phyloP scores from a whole-genome alignment of 2,888 invertebrate species.

The Cerastis rubricosa region DNA sequence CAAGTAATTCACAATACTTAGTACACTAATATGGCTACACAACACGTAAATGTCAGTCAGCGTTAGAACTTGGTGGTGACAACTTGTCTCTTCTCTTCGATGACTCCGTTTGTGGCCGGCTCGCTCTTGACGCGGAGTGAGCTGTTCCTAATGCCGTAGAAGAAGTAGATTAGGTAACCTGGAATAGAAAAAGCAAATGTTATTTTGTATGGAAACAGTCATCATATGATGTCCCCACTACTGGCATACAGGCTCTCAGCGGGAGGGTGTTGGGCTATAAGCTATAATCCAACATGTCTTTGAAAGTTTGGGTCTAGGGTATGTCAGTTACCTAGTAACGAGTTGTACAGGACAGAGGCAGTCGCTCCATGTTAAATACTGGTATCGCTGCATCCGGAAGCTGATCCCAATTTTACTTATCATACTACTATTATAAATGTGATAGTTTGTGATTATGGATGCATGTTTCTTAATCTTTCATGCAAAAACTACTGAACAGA shows the following conservation, averaged over 20 bases:
- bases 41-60: slow-evolving; percentile 29
- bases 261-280: neutral
- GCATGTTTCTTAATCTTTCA: neutral
- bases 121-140: slow-evolving; percentile 86
- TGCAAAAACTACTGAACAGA: neutral
- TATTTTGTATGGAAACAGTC: neutral
- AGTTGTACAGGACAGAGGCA: neutral
- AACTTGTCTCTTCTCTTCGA: slow-evolving; percentile 71
- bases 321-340: neutral
- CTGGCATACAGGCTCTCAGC: neutral
- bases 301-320: neutral
- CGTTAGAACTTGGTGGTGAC: slow-evolving; percentile 83
- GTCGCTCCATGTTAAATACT: neutral
- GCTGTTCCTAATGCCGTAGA: slow-evolving; percentile 95
- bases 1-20: slow-evolving; percentile 27
- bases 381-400: neutral
- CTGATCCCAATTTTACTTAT: neutral
- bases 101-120: slow-evolving; percentile 65
- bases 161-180: slow-evolving; percentile 96
- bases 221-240: neutral
- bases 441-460: neutral
- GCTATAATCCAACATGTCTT: neutral
- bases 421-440: neutral
- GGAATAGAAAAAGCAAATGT: slow-evolving; percentile 40
- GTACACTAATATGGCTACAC: slow-evolving; percentile 59